Percentiles rank a stretch among this genome's conserved stretches.
These are phyloP conservation scores for Danionella dracula DNA, from an alignment of 2,797 vertebrate species.

Conservation along the genomic window DNA sequence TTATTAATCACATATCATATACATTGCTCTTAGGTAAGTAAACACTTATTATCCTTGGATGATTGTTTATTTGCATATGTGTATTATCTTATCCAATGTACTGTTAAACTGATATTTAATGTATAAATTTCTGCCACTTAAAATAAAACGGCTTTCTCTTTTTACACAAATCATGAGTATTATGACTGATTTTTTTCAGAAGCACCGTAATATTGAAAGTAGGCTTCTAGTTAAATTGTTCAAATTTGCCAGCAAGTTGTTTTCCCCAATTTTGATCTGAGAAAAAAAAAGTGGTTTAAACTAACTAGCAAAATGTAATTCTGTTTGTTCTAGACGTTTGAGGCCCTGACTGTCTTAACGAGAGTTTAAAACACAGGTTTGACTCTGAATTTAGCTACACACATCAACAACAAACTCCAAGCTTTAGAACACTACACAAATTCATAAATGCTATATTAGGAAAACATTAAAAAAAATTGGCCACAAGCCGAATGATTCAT, in stretches of 20 bases:
- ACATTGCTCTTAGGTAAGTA: too few relatives aligned
- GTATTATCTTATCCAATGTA: too few relatives aligned
- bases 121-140: too few relatives aligned
- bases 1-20: too few relatives aligned
- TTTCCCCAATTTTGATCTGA: neutral
- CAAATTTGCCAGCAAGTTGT: neutral
- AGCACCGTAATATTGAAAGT: neutral
- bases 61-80: too few relatives aligned
- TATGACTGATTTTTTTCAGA: too few relatives aligned
- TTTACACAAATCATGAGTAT: too few relatives aligned
- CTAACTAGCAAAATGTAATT: neutral
- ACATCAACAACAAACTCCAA: neutral
- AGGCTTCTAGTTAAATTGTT: neutral
- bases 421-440: neutral
- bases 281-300: neutral
- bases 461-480: too few relatives aligned
- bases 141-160: too few relatives aligned
- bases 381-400: neutral
- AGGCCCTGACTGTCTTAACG: neutral
- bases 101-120: too few relatives aligned
- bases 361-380: neutral
- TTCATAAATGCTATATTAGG: neutral
- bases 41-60: too few relatives aligned
- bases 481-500: neutral
- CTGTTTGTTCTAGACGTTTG: neutral